Base-by-base conservation (phyloP, 2,797 vertebrate species). In the Menidia menidia region DNA sequence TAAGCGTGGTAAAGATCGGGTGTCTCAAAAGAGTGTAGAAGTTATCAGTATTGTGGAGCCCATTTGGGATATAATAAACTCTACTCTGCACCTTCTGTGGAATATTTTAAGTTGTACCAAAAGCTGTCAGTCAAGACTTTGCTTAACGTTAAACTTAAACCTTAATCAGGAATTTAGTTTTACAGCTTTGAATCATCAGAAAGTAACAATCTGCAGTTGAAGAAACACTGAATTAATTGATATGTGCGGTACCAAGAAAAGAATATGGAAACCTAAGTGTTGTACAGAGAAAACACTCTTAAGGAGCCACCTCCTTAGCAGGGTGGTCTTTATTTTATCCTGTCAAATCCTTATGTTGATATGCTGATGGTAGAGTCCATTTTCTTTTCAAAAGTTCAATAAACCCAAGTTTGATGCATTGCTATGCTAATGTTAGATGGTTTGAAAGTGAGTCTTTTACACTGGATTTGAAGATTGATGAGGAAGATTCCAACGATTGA, bases 241-340 rank as follows among this genome's bases (percentile, higher is more conserved):
- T 77, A 62, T 65, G 13, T 74, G 74, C 6, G 31, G 5, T 2
- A 8, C 16, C 13, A 16, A 33, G 0, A 14, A 43, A 64, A 64
- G 33, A 30, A 58, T 32, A 66, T 2, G 63, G 61, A 66, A 58
- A 69, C 6, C 14, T 1, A 35, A 51, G 47, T 50, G 59, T 19
- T 39, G 52, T 2, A 43, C 12, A 14, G 39, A n/a, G 60, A 31
- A 48, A 64, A 75, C 13, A 18, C 2, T 7, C 5, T 4, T 39
- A 39, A 7, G 35, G 33, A 45, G 14, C 2, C 5, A 16, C 6
- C 5, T 15, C 44, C n/a, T 45, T 45, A 4, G 13, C 43, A 15
- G 13, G 14, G 43, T 15, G 2, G 14, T 57, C 11, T 47, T 25
- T 25, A 25, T 25, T 25, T 25, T 25, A 25, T 16, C n/a, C 35